Base-by-base conservation (phyloP, 2,888 invertebrate species). In the Folsomia candida region DNA sequence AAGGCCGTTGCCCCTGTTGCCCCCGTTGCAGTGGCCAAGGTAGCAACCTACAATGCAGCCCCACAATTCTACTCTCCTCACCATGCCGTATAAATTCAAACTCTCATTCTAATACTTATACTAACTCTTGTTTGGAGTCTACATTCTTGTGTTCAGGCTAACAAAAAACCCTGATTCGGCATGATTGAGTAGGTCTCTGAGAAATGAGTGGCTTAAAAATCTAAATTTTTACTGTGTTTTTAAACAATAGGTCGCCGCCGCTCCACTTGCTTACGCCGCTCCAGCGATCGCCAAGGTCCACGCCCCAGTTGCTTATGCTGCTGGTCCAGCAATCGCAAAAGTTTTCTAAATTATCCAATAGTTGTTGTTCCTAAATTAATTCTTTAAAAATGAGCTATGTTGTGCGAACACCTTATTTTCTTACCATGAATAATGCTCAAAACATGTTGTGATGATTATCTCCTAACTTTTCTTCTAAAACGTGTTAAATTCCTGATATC, bases 231-330 rank as follows among this genome's bases (percentile, higher is more conserved):
- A n/a, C n/a, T n/a, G n/a, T n/a, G n/a, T n/a, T n/a, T n/a, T n/a
- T n/a, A n/a, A n/a, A n/a, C n/a, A 47, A 11, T 47, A 18, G 9
- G 47, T 47, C 18, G 9, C 47, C 18, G 57, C 62, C 24, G 61
- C 47, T 51, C 22, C 37, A 2, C 47, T 64, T 28, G 28, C 29
- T 4, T 27, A 61, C 18, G 51, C 60, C 25, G 59, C 59, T 14
- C 9, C 59, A 27, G 65, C 65, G 11, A 47, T 64, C 20, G 58
- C 60, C 2, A 20, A 28, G 11, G 54, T 20, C 59, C 59, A 59
- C 25, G 25, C 59, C 18, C 63, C 63, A 18, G 20, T 69, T 6
- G 69, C 69, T 37, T 58, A 68, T 47, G 61, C 62, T 24, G 51
- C 68, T 28, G 57, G 57, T 9, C 47, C 60, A 25, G 65, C 11